A percentile compares a stretch with the other conserved stretches of the same genome.
phyloP scores from a whole-genome alignment of 2,888 invertebrate genomes.

The Gastracanthus pulcherrimus region DNA sequence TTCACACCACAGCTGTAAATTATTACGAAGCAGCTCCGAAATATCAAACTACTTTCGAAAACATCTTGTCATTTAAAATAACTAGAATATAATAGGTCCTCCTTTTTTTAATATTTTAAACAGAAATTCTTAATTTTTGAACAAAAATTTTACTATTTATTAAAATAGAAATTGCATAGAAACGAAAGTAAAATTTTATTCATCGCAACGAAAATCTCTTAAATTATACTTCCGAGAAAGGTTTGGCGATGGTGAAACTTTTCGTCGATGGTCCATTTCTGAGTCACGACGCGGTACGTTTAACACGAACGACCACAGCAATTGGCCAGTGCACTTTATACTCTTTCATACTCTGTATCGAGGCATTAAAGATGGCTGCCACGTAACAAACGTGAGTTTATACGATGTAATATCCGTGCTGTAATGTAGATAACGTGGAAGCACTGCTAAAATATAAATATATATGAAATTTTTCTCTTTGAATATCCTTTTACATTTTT shows the following conservation, averaged over 20 bases:
- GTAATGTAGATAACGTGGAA: not conserved
- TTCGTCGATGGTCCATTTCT: conserved; percentile 57
- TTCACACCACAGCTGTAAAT: too few relatives aligned
- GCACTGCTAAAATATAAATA: not conserved
- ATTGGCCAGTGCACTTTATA: conserved; percentile 63
- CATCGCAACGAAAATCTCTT: not conserved
- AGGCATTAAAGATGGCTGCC: conserved; percentile 25
- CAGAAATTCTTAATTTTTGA: too few relatives aligned
- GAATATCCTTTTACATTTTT: too few relatives aligned
- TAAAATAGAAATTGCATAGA: too few relatives aligned
- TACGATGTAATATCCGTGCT: conserved; percentile 62
- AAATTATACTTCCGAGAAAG: conserved; percentile 35
- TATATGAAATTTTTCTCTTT: not conserved
- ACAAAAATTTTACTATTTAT: too few relatives aligned
- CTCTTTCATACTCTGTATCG: conserved; percentile 27
- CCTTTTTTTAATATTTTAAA: too few relatives aligned
- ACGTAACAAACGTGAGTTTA: conserved; percentile 66
- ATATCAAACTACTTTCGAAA: too few relatives aligned
- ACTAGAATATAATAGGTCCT: too few relatives aligned
- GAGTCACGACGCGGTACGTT: conserved; percentile 65
- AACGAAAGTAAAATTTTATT: too few relatives aligned
- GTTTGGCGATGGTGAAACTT: conserved; percentile 60
- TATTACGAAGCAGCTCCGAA: too few relatives aligned
- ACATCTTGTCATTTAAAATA: too few relatives aligned
- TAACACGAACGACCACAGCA: conserved; percentile 60